These are phyloP conservation scores for Liolophura sinensis DNA, from an alignment of 1,140 invertebrate species.

Conservation along the genomic window DNA sequence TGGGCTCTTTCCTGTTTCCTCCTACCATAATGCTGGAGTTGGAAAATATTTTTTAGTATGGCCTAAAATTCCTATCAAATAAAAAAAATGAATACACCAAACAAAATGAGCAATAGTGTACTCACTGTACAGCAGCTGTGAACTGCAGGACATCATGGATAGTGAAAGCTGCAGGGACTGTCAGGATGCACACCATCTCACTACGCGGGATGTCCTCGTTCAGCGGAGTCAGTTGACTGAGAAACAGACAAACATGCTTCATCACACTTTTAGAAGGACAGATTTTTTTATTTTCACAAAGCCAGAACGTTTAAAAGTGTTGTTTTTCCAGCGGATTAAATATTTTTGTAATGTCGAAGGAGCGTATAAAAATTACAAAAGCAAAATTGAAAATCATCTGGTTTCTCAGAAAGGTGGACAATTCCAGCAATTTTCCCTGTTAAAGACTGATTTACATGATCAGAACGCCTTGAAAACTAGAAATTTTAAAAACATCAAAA, in stretches of 20 bases:
- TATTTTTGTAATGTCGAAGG: background rate
- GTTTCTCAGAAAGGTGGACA: no score
- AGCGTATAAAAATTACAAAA: conserved; percentile 5
- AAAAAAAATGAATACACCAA: no score
- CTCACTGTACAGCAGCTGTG: conserved; percentile 80
- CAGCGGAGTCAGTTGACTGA: conserved; percentile 65
- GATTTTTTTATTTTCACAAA: conserved; percentile 4
- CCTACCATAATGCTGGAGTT: background rate
- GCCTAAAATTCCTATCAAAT: no score
- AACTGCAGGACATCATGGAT: conserved; percentile 95
- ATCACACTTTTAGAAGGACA: conserved; percentile 13
- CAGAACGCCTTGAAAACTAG: no score
- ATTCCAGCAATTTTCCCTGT: no score
- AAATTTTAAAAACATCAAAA: no score
- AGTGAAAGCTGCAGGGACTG: conserved; percentile 89
- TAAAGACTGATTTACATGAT: no score
- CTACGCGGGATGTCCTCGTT: conserved; percentile 66
- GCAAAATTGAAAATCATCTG: no score
- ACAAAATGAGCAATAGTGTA: no score
- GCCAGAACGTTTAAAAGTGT: conserved; percentile 1
- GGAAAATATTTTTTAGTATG: no score
- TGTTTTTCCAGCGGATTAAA: no score
- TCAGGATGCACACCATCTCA: conserved; percentile 86
- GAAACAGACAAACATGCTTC: conserved; percentile 23
- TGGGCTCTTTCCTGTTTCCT: no score